A percentile compares a stretch with the other conserved stretches of the same genome.
phyloP scores from a whole-genome alignment of 2,888 invertebrate species.

The Phania funesta region DNA sequence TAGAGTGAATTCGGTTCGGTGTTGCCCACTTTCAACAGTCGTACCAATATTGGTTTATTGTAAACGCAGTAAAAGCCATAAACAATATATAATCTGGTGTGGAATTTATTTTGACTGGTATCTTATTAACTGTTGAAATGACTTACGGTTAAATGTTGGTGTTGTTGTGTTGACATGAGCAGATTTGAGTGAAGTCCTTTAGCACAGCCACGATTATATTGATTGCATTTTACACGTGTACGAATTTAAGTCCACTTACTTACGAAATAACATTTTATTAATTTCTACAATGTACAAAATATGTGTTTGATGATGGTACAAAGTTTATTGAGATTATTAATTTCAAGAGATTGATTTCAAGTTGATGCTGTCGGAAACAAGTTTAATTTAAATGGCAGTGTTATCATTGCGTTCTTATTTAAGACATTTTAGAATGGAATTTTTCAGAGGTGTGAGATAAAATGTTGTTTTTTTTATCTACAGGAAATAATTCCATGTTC shows the following conservation, averaged over 20 bases:
- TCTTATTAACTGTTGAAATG: conserved; percentile 62
- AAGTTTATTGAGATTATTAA: conserved; percentile 53
- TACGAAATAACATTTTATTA: conserved; percentile 52
- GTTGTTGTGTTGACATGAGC: conserved; percentile 12
- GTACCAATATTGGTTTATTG: too few species aligned
- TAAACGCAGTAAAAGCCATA: conserved; percentile 11
- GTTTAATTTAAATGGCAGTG: conserved; percentile 23
- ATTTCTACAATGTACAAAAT: conserved; percentile 19
- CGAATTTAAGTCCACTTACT: conserved; percentile 42
- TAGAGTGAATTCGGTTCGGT: not conserved
- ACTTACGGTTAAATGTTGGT: conserved; percentile 21
- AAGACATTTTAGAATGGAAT: conserved; percentile 51
- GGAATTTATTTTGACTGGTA: conserved; percentile 50
- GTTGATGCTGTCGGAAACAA: conserved; percentile 15
- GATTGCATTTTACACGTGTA: conserved; percentile 45
- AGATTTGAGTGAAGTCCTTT: not conserved
- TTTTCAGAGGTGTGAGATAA: conserved; percentile 13
- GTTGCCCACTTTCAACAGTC: not conserved
- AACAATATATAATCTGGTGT: conserved; percentile 47
- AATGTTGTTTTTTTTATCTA: not conserved
- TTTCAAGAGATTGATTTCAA: conserved; percentile 37
- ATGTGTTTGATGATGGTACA: not conserved
- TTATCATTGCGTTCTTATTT: conserved; percentile 17
- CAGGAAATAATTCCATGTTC: not conserved
- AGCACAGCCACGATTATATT: not conserved